phyloP scores from a whole-genome alignment of 2,113 vertebrate species.

The Capreolus pygargus region DNA sequence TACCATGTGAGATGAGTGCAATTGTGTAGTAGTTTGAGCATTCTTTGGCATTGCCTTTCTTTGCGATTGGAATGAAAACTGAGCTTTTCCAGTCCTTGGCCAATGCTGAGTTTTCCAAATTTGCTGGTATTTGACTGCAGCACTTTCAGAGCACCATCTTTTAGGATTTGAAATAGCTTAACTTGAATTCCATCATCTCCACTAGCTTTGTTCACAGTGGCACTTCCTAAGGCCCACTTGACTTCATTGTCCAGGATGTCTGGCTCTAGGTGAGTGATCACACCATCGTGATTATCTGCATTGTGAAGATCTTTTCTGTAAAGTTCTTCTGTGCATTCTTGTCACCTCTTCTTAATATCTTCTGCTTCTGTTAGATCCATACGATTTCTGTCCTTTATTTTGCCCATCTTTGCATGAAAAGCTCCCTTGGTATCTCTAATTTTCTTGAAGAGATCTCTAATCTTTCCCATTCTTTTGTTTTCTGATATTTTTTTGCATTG shows the following conservation, averaged over 20 bases:
- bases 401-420: background rate
- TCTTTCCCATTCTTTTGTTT: background rate
- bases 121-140: background rate
- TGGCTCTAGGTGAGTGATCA: background rate
- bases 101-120: background rate
- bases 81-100: background rate
- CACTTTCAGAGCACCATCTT: background rate
- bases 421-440: background rate
- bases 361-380: background rate
- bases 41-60: background rate
- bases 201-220: too few species aligned
- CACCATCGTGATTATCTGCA: accelerated
- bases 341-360: background rate
- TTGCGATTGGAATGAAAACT: background rate
- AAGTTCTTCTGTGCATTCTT: background rate
- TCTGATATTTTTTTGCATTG: background rate
- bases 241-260: background rate
- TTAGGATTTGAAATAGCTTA: background rate
- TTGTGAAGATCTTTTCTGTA: background rate
- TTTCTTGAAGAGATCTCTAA: background rate
- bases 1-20: background rate
- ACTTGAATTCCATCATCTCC: background rate
- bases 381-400: background rate
- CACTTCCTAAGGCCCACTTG: background rate
- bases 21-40: background rate